Percentiles rank a stretch among this genome's conserved stretches.
phyloP scores from a whole-genome alignment of 2,113 vertebrate species.

The Ailurus styani region DNA sequence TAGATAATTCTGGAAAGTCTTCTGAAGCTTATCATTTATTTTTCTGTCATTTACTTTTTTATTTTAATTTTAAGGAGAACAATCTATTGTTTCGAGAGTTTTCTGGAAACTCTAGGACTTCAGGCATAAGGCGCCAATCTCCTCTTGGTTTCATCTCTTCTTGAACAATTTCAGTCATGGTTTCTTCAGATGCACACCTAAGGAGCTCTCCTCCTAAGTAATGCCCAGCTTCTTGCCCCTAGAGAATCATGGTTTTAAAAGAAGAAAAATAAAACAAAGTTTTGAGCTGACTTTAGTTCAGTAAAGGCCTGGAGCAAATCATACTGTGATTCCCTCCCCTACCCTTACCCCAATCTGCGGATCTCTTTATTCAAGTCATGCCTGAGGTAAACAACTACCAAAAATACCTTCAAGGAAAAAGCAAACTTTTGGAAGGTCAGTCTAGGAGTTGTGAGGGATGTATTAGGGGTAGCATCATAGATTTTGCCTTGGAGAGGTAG shows the following conservation, averaged over 20 bases:
- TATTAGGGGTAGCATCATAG: background rate
- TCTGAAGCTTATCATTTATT: background rate
- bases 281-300: background rate
- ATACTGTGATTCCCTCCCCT: background rate
- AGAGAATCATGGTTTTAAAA: background rate
- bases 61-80: background rate
- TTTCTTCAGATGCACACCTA: background rate
- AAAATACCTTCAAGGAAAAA: background rate
- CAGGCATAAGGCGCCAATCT: background rate
- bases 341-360: background rate
- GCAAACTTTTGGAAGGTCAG: background rate
- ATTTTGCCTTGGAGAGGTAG: background rate
- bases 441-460: background rate
- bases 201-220: background rate
- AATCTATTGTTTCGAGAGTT: background rate
- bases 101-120: background rate
- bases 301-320: background rate
- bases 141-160: background rate
- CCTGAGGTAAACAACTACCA: background rate
- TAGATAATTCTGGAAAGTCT: background rate
- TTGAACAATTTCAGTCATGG: background rate
- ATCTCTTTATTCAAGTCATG: conserved; percentile 23
- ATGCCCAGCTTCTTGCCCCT: background rate
- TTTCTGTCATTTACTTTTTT: background rate
- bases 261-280: background rate